Conservation (phyloP, 2,113 vertebrate genomes). For the Corythoichthys intestinalis region DNA sequence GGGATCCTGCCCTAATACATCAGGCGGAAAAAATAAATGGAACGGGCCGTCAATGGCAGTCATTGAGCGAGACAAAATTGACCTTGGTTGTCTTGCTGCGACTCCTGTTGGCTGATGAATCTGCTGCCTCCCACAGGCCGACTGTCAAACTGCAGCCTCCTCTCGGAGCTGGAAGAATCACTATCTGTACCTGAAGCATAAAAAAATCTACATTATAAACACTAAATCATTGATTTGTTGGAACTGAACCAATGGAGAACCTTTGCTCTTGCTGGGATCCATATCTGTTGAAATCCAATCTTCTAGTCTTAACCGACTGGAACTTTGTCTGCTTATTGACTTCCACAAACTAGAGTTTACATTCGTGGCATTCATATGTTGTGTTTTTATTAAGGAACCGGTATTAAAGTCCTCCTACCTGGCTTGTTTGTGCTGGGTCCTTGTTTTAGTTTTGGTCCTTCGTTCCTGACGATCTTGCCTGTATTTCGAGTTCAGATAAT, state of each 20-base stretch:
- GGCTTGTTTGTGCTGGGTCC: constrained; percentile 25
- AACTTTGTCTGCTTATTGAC: constrained; percentile 24
- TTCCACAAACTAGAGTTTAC: constrained; percentile 25
- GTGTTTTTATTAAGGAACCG: not conserved
- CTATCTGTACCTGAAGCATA: constrained; percentile 37
- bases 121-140: constrained; percentile 34
- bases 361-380: not conserved
- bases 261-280: constrained; percentile 59
- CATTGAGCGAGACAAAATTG: not conserved
- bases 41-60: no score
- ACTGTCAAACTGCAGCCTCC: constrained; percentile 20
- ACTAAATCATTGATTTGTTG: not conserved
- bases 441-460: constrained; percentile 36
- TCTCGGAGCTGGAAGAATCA: constrained; percentile 32
- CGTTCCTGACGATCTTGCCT: constrained; percentile 24
- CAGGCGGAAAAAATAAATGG: no score
- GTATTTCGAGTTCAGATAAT: constrained; percentile 52
- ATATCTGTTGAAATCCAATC: constrained; percentile 74
- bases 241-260: constrained; percentile 27
- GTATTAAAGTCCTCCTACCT: not conserved
- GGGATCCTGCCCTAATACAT: no score
- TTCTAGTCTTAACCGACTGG: constrained; percentile 41
- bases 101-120: constrained; percentile 21
- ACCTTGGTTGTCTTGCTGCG: constrained; percentile 36
- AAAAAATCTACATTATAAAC: not conserved